Conservation (phyloP, 2,797 vertebrate genomes). For the Micropoecilia bifurca region DNA sequence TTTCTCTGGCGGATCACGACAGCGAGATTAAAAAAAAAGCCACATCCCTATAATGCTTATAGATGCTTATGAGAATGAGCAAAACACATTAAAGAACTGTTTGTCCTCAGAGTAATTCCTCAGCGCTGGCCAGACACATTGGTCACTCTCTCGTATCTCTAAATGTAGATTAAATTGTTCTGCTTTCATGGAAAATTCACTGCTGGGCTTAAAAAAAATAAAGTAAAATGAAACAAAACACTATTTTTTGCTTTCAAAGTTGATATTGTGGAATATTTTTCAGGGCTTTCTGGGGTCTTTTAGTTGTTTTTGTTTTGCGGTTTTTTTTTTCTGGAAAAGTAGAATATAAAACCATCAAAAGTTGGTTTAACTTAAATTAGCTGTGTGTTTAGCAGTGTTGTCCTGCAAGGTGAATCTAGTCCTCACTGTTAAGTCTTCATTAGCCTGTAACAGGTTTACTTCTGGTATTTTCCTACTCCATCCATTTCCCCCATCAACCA, state of each 20-base stretch:
- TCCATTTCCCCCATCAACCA: background rate
- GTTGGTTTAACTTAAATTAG: background rate
- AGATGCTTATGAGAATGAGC: constrained; percentile 16
- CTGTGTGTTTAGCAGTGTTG: background rate
- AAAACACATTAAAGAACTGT: background rate
- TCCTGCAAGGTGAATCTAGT: background rate
- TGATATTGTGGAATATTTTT: background rate
- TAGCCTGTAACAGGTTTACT: background rate
- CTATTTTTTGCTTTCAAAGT: background rate
- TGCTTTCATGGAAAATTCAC: background rate
- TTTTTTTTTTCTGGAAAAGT: background rate
- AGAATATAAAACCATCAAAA: background rate
- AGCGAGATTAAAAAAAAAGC: constrained; percentile 20
- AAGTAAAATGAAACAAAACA: background rate
- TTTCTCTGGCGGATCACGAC: constrained; percentile 21
- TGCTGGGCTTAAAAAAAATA: background rate
- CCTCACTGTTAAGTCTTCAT: background rate
- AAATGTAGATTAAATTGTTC: constrained; percentile 20
- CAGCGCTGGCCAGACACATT: constrained; percentile 2
- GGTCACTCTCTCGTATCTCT: background rate
- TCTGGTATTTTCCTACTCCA: background rate
- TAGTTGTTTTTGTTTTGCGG: background rate
- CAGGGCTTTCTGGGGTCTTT: background rate
- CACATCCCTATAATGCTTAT: background rate
- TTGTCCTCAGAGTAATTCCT: background rate